Evolutionary conservation across 2,113 vertebrate species (phyloP), one percentile per base, ranked within the genome.

Genomic region (Hemibagrus wyckioides): DNA sequence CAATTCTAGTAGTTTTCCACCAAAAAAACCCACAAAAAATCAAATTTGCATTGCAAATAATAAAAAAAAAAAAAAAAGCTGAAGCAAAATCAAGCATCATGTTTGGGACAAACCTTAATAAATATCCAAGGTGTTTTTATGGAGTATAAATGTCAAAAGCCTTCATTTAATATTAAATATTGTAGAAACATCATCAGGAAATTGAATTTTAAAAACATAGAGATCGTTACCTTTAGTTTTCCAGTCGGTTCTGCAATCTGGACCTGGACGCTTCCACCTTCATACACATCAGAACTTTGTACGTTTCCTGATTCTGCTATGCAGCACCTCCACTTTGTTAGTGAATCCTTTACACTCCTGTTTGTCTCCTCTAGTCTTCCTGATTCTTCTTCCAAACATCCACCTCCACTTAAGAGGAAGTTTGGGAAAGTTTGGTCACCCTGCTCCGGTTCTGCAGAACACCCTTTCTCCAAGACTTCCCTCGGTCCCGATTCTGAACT

Each of bases 211-310:
- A n/a, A n/a, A 25, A 36, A 14, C 11, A 19, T 2, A 82, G 15
- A 56, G 54, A 83, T 75, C 92, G 92, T 93, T 89, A 94, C 93
- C 91, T 89, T 89, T 86, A 89, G 87, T 83, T 52, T 65, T 80
- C 80, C 85, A 93, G 91, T 85, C 77, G 91, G 30, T 0, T 89
- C 83, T 59, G 79, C 87, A 85, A 14, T 63, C 41, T 0, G 0
- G 25, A 52, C 77, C 28, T 36, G 63, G 76, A 80, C 80, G 86
- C 52, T 80, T 10, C 0, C 63, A 84, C 25, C 7, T 28, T 89
- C 15, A 54, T 41, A 82, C 33, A 48, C 61, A 59, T 89, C 85
- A 65, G 76, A 85, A 54, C 52, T 36, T 86, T 52, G 6, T 39
- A 19, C 36, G 44, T 80, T 80, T 44, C 19, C 80, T 10, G 52